These are phyloP conservation scores for Drosophila helvetica DNA, from an alignment of 2,888 invertebrate species.

Conservation along the genomic window DNA sequence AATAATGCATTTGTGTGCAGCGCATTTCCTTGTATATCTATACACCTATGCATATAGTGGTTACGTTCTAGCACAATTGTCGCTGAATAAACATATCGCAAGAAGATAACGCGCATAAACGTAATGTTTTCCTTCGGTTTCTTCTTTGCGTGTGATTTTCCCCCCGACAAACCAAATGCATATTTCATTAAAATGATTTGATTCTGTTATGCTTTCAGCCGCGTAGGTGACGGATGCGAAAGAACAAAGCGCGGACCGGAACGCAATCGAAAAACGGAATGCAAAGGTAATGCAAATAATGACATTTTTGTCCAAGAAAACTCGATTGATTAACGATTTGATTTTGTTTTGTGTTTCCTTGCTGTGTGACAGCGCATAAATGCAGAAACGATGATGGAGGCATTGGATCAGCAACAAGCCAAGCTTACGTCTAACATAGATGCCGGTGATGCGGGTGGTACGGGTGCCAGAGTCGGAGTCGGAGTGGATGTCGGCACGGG, in stretches of 20 bases:
- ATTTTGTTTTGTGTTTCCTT: slow-evolving; percentile 39
- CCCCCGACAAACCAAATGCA: slow-evolving; percentile 13
- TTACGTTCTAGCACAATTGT: neutral
- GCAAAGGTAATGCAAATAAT: slow-evolving; percentile 64
- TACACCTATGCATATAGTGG: neutral
- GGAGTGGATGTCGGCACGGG: slow-evolving; percentile 15
- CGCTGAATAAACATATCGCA: neutral
- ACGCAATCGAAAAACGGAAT: slow-evolving; percentile 64
- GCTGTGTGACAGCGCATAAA: slow-evolving; percentile 61
- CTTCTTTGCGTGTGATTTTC: slow-evolving; percentile 6
- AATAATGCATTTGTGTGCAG: neutral
- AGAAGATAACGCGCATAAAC: slow-evolving; percentile 22
- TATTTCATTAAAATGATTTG: slow-evolving; percentile 14
- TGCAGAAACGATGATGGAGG: slow-evolving; percentile 79
- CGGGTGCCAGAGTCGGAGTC: neutral
- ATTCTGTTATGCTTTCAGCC: slow-evolving; percentile 35
- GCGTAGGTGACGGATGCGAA: slow-evolving; percentile 12
- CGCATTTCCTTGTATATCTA: neutral
- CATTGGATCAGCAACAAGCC: slow-evolving; percentile 67
- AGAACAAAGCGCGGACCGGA: slow-evolving; percentile 43
- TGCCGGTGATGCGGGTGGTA: slow-evolving; percentile 35
- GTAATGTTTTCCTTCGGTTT: slow-evolving; percentile 7
- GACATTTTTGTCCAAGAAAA: slow-evolving; percentile 26
- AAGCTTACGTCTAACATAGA: slow-evolving; percentile 57
- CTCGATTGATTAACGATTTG: slow-evolving; percentile 29